A percentile compares a stretch with the other conserved stretches of the same genome.
phyloP scores from a whole-genome alignment of 2,113 vertebrate genomes.

The Daphoenositta chrysoptera region DNA sequence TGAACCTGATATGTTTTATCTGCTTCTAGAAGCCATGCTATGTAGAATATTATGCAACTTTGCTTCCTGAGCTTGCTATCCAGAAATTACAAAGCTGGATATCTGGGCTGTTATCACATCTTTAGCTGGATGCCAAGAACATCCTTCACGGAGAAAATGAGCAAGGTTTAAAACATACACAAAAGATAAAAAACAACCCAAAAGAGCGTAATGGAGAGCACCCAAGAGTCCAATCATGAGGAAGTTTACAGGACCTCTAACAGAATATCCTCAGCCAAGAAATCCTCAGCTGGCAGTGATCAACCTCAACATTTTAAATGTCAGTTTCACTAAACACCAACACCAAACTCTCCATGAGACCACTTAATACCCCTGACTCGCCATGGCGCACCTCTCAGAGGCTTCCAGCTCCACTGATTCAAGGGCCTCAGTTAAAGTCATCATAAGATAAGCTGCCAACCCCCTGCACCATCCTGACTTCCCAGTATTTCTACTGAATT shows the following conservation, averaged over 20 bases:
- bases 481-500: neutral
- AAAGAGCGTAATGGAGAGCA: neutral
- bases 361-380: neutral
- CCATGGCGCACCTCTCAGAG: neutral
- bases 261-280: neutral
- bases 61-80: neutral
- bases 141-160: slow-evolving; percentile 30
- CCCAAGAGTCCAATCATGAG: neutral
- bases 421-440: neutral
- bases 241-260: slow-evolving; percentile 9
- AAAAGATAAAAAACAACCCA: slow-evolving; percentile 16
- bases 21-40: neutral
- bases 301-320: neutral
- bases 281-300: slow-evolving; percentile 16
- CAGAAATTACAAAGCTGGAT: slow-evolving; percentile 40
- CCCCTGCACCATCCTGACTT: neutral
- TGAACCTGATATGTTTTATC: neutral
- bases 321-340: neutral
- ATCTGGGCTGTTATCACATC: neutral
- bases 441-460: neutral
- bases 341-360: neutral
- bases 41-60: neutral
- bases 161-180: slow-evolving; percentile 17
- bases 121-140: slow-evolving; percentile 35
- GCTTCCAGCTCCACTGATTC: neutral